Evolutionary conservation across 2,888 invertebrate species (phyloP), one percentile per base, ranked within the genome.

Genomic region (Podabrus alpinus): DNA sequence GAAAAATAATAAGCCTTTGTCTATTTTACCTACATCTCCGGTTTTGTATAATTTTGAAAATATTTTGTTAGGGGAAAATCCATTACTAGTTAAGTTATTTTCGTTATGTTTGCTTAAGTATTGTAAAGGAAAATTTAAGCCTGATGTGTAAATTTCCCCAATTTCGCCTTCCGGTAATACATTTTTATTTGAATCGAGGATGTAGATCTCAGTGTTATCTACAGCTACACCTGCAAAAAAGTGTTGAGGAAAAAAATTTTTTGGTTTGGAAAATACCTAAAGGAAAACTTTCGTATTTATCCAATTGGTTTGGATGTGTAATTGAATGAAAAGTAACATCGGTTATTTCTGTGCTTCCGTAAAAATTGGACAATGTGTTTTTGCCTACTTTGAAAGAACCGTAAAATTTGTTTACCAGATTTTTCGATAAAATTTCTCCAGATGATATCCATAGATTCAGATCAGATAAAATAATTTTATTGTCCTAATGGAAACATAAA

Each of bases 301-400:
- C 89, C 75, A 95, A 82, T 78, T 94, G 92, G 4, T 88, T 89
- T 15, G 88, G 84, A 68, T 88, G 90, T 74, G 90, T 90, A 81
- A 96, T 88, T 0, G 93, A 89, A 80, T 93, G 92, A 83, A 91
- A 95, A 0, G 95, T 95, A 2, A 96, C 95, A 84, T 96, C 96
- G 0, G 95, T 97, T 93, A 96, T 95, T 86, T 97, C 97, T 0
- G 97, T 96, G 79, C 96, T 95, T 0, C 97, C 97, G 83, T 96
- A 97, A 84, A 96, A 95, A 85, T 97, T 97, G 70, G 94, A 95
- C 61, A 97, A 87, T 13, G 90, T 89, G 77, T 93, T 92, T 0
- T 88, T 87, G 11, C 91, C 89, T 73, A 90, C 90, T 15, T 90
- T 88, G 78, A 95, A 95, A 78, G 92, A 91, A 24, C 90, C 88